Conservation (phyloP, 30 jellyfish, hydroid and myxozoan genomes). For the Morbakka virulenta region DNA sequence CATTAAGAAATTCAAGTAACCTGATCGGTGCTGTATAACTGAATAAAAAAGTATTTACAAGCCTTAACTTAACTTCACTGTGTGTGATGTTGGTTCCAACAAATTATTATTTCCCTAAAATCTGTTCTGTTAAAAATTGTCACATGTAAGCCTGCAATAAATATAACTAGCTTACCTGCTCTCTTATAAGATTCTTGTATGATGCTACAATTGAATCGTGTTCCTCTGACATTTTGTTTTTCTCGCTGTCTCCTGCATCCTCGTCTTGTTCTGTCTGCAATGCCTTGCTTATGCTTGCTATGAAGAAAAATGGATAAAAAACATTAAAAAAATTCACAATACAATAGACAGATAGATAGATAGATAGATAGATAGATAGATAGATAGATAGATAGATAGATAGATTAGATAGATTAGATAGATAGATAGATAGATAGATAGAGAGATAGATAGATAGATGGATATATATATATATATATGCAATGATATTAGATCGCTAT, state of each 20-base stretch:
- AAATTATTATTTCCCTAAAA: too few species aligned
- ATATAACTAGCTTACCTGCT: too few species aligned
- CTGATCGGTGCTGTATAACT: too few species aligned
- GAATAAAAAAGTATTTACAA: too few species aligned
- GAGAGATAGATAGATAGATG: background rate
- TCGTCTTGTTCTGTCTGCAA: conserved; percentile 79
- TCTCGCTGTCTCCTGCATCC: conserved; percentile 63
- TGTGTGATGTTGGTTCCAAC: too few species aligned
- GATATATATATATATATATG: background rate
- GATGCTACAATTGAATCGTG: conserved; percentile 77
- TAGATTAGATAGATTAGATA: background rate
- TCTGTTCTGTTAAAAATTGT: too few species aligned
- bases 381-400: background rate
- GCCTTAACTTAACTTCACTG: too few species aligned
- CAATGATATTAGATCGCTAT: background rate
- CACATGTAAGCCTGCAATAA: too few species aligned
- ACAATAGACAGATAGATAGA: background rate
- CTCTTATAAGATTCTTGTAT: conserved; percentile 76
- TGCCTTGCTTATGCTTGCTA: conserved; percentile 81
- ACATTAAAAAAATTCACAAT: background rate
- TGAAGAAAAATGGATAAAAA: background rate
- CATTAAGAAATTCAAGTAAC: too few species aligned
- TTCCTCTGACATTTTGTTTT: conserved; percentile 62
- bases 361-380: background rate
- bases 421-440: background rate